Evolutionary conservation across 2,113 vertebrate genomes (phyloP).

Genomic region (mouse (Mus musculus)): GRCm39 chr1:191147501-191148000

Average conservation of each 20-base stretch:
- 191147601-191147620: conserved; percentile 18
- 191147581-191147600: conserved; percentile 18
- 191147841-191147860: not conserved
- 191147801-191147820: not conserved
- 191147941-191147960: not conserved
- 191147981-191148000: conserved; percentile 50
- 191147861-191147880: not conserved
- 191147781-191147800: not conserved
- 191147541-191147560: conserved; percentile 10
- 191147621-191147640: not conserved
- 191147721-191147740: not conserved
- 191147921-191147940: not conserved
- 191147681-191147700: not conserved
- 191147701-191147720: not conserved
- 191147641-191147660: not conserved
- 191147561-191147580: conserved; percentile 21
- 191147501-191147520: not conserved
- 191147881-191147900: not conserved
- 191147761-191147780: not conserved
- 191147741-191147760: not conserved
- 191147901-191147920: conserved; percentile 6
- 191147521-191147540: not conserved
- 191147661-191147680: not conserved
- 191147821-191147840: not conserved
- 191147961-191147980: conserved; percentile 9